Evolutionary conservation across 2,888 invertebrate genomes (phyloP), one percentile per base, ranked within the genome.

Genomic region (Pimpla rufipes): DNA sequence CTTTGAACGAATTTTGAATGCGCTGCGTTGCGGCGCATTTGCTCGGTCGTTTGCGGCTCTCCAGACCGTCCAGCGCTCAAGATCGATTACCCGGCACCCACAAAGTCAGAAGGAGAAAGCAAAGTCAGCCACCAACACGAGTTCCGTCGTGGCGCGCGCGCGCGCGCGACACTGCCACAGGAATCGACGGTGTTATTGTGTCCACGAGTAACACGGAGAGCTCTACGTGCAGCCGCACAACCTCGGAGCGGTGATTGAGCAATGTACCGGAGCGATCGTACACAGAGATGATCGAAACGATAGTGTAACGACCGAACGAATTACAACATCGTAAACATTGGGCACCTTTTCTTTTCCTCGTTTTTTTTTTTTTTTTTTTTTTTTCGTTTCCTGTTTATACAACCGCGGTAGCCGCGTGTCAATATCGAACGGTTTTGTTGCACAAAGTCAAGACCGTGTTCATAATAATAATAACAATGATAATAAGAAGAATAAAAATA

Each of bases 291-390:
- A 76, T 76, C 18, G 76, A 57, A 67, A 76, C 76, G 76, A 76
- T 76, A 76, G 52, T 52, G 35, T 71, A 76, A 76, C 67, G 55
- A 57, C 18, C 67, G 52, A 52, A 59, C 45, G 62, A 62, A 78
- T 78, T 78, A 62, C 77, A 70, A 70, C 68, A 78, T 62, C 77
- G 70, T 70, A 68, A 78, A 78, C 59, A 70, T 78, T 42, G 35
- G 3, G 3, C 47, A n/a, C 29, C 11, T 57, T 73, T 73, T 71
- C 23, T 23, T 70, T 40, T 10, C n/a, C 35, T 23, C 23, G n/a
- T 29, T 71, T 16, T 16, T 21, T 0, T 10, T 3, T 70, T 55
- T 67, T 67, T 45, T 50, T 29, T 47, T n/a, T 40, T 11, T 11
- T 13, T 42, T 55, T 8, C 2, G 6, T 40, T 50, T 18, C 50